phyloP scores from a whole-genome alignment of 2,888 invertebrate species.

The Pristionchus japonicus region DNA sequence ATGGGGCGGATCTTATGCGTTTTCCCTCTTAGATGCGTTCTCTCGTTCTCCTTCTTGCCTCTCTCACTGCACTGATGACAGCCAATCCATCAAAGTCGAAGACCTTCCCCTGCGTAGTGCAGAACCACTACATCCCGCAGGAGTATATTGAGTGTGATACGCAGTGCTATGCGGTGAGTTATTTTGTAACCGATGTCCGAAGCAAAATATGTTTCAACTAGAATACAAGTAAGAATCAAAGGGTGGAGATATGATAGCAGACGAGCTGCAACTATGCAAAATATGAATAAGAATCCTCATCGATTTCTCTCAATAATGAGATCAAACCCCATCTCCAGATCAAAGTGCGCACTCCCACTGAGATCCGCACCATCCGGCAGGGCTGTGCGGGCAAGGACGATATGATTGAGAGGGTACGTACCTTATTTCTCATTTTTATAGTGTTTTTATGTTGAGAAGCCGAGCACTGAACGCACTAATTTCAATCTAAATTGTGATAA shows the following conservation, averaged over 20 bases:
- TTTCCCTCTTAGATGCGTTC: not conserved
- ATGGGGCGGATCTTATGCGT: too few species aligned
- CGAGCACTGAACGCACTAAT: too few species aligned
- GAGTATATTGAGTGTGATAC: slow-evolving; percentile 2
- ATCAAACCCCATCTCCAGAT: not conserved
- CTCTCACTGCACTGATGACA: too few species aligned
- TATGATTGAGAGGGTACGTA: not conserved
- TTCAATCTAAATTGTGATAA: not conserved
- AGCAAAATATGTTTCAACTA: not conserved
- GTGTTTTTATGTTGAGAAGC: too few species aligned
- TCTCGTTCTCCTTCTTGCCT: not conserved
- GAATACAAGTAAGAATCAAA: not conserved
- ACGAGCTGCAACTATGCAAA: not conserved
- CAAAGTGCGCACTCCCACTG: not conserved
- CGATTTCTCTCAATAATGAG: too few species aligned
- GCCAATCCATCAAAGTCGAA: too few species aligned
- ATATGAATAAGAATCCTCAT: not conserved
- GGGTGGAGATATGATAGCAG: not conserved
- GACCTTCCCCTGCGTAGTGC: not conserved
- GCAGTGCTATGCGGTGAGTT: slow-evolving; percentile 5
- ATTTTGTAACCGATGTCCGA: too few species aligned
- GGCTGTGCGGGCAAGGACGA: slow-evolving; percentile 1
- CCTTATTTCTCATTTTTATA: not conserved
- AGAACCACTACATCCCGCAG: slow-evolving; percentile 9
- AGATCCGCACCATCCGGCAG: not conserved